These are phyloP conservation scores for Smithornis capensis DNA, from an alignment of 2,113 vertebrate species.

Conservation along the genomic window DNA sequence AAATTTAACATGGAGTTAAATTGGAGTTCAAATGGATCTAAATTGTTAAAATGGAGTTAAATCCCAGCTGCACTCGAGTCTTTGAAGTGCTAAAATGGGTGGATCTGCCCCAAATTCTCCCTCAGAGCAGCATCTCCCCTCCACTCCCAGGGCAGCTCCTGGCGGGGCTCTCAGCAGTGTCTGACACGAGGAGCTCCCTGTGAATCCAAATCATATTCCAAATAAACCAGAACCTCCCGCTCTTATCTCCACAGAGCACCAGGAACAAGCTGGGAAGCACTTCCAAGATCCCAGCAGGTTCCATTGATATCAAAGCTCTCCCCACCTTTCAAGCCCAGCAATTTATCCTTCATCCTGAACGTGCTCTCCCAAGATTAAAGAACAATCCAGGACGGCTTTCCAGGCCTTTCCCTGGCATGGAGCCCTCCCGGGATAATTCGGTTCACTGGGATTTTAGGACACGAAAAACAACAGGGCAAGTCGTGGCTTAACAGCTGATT, in stretches of 20 bases:
- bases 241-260: neutral
- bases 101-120: neutral
- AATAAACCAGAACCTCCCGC: neutral
- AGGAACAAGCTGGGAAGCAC: neutral
- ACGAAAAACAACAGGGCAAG: neutral
- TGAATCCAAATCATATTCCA: neutral
- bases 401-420: neutral
- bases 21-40: too few relatives aligned
- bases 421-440: neutral
- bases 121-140: neutral
- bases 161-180: neutral
- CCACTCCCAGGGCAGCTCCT: neutral
- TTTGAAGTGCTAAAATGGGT: rapidly evolving
- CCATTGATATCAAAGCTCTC: neutral
- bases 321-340: neutral
- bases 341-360: neutral
- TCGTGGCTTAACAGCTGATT: neutral
- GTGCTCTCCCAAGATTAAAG: neutral
- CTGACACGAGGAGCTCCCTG: neutral
- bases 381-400: neutral
- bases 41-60: rapidly evolving
- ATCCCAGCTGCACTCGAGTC: neutral
- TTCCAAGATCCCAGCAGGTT: neutral
- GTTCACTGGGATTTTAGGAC: neutral
- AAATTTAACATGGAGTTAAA: too few relatives aligned